These are phyloP conservation scores for Tenrec ecaudatus DNA, from an alignment of 2,113 vertebrate genomes.

Conservation along the genomic window DNA sequence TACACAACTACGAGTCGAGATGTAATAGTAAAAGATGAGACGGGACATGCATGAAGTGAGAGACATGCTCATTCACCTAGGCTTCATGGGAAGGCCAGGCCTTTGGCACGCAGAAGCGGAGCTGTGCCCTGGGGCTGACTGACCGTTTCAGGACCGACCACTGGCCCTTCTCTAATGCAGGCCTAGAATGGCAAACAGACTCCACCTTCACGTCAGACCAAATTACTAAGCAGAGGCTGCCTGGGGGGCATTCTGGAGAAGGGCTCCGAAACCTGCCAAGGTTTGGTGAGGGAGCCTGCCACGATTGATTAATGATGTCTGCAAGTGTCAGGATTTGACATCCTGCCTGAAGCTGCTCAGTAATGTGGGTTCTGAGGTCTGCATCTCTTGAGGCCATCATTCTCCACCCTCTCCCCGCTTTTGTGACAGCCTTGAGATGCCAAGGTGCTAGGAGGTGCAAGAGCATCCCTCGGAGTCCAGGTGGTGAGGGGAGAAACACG, in stretches of 20 bases:
- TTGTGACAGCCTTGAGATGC: constrained; percentile 25
- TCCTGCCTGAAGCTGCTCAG: not conserved
- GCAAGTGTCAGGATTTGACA: constrained; percentile 20
- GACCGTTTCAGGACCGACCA: constrained; percentile 26
- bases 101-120: not conserved
- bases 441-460: not conserved
- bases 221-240: constrained; percentile 26
- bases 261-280: constrained; percentile 25
- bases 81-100: not conserved
- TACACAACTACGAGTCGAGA: not conserved
- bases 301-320: constrained; percentile 45
- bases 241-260: constrained; percentile 5
- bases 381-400: not conserved
- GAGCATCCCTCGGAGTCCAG: constrained; percentile 11
- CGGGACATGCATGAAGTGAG: not conserved
- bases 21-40: not conserved
- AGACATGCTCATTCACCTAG: not conserved
- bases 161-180: constrained; percentile 38
- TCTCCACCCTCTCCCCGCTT: not conserved
- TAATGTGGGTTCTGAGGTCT: not conserved
- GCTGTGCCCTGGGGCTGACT: not conserved
- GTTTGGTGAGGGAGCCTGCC: not conserved
- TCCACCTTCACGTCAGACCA: constrained; percentile 36
- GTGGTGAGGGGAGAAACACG: not conserved
- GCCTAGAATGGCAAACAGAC: not conserved